Evolutionary conservation across 2,113 vertebrate species (phyloP).

Genomic region (Lampris megalopsis): DNA sequence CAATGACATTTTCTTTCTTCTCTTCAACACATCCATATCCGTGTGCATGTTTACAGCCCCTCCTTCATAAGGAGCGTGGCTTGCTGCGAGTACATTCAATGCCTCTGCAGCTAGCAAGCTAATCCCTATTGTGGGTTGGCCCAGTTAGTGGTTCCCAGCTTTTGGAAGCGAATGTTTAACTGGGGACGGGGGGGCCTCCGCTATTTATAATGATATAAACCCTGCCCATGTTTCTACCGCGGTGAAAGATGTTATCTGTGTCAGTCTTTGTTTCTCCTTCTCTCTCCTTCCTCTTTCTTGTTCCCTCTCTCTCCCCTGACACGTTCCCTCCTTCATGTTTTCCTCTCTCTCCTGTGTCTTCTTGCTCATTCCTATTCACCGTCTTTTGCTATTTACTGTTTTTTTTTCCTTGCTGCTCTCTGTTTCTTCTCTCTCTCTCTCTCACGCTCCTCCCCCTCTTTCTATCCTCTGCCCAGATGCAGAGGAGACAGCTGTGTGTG

Average conservation of each 20-base stretch:
- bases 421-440: slow-evolving; percentile 27
- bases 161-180: slow-evolving; percentile 67
- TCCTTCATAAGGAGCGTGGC: slow-evolving; percentile 61
- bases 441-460: slow-evolving; percentile 45
- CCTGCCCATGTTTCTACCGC: slow-evolving; percentile 60
- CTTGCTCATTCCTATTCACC: slow-evolving; percentile 11
- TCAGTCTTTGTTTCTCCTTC: slow-evolving; percentile 74
- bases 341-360: slow-evolving; percentile 7
- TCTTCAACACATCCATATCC: slow-evolving; percentile 37
- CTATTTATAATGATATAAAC: slow-evolving; percentile 66
- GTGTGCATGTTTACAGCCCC: slow-evolving; percentile 72
- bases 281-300: slow-evolving; percentile 45
- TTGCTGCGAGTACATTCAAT: slow-evolving; percentile 64
- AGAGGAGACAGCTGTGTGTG: slow-evolving; percentile 69
- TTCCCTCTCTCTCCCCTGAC: slow-evolving; percentile 49
- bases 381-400: slow-evolving; percentile 2
- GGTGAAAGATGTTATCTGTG: slow-evolving; percentile 77
- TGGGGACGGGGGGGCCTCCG: slow-evolving; percentile 58
- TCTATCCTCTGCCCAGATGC: slow-evolving; percentile 67
- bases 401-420: slow-evolving; percentile 6
- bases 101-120: slow-evolving; percentile 69
- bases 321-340: slow-evolving; percentile 25
- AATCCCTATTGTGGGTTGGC: slow-evolving; percentile 81
- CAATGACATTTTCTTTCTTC: slow-evolving; percentile 36
- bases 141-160: slow-evolving; percentile 73